Evolutionary conservation across 1,140 invertebrate genomes (phyloP).

Genomic region (Mya arenaria): DNA sequence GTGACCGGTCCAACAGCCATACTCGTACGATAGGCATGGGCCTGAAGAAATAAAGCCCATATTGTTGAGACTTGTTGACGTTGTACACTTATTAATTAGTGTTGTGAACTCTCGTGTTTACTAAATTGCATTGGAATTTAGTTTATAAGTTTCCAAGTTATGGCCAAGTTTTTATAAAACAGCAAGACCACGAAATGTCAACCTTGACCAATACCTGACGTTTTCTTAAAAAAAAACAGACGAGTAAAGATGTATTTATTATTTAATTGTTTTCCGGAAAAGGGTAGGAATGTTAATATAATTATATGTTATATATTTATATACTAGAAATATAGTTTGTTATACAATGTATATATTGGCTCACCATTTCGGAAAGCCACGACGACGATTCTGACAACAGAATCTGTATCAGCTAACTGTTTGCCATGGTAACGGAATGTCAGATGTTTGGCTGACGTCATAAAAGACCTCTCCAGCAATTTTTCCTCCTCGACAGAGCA

Average conservation of each 20-base stretch:
- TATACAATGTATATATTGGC: too few relatives aligned
- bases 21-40: slow-evolving; percentile 37
- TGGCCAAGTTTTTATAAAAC: too few relatives aligned
- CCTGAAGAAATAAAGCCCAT: slow-evolving; percentile 10
- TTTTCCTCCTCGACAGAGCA: neutral
- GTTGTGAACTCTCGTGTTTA: neutral
- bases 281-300: too few relatives aligned
- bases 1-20: slow-evolving; percentile 23
- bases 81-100: neutral
- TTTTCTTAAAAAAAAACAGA: too few relatives aligned
- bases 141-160: too few relatives aligned
- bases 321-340: too few relatives aligned
- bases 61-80: neutral
- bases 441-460: slow-evolving; percentile 33
- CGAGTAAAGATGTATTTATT: too few relatives aligned
- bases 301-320: too few relatives aligned
- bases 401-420: neutral
- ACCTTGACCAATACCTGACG: too few relatives aligned
- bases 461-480: slow-evolving; percentile 1
- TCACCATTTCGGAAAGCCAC: slow-evolving; percentile 40
- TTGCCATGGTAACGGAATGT: slow-evolving; percentile 46
- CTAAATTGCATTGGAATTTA: neutral
- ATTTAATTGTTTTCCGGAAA: too few relatives aligned
- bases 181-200: too few relatives aligned
- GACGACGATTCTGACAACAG: neutral